Conservation (phyloP, 2,888 invertebrate genomes). For the Cheilosia soror region DNA sequence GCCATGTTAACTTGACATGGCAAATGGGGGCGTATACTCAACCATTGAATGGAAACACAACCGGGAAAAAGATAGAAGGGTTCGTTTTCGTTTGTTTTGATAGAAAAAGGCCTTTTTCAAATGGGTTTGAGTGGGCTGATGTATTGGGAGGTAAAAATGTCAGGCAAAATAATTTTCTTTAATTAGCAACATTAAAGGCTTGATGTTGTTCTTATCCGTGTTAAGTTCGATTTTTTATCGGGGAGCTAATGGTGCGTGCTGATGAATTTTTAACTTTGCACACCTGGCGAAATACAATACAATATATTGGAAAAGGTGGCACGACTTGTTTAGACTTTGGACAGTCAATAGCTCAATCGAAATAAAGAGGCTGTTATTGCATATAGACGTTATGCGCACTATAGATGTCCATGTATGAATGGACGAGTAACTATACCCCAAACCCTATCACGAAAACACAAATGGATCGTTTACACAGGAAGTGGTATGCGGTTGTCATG, state of each 20-base stretch:
- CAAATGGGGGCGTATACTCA: constrained; percentile 7
- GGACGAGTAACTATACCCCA: no score
- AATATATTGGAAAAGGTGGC: no score
- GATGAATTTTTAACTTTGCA: not conserved
- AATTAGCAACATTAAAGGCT: constrained; percentile 26
- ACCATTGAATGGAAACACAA: constrained; percentile 19
- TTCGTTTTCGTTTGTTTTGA: not conserved
- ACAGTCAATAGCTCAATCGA: no score
- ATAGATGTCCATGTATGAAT: no score
- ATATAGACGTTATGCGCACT: no score
- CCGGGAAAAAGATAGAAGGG: constrained; percentile 24
- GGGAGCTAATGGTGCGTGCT: not conserved
- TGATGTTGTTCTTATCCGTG: constrained; percentile 17
- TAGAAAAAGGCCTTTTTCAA: not conserved
- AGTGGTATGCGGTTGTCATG: no score
- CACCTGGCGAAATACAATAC: not conserved
- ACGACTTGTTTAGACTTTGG: no score
- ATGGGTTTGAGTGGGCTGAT: constrained; percentile 13
- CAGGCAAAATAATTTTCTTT: constrained; percentile 44
- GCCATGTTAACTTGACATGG: constrained; percentile 44
- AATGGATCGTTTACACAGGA: no score
- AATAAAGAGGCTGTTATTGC: no score
- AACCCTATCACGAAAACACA: no score
- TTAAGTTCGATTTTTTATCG: not conserved
- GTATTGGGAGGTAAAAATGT: constrained; percentile 29